phyloP scores from a whole-genome alignment of 2,113 vertebrate genomes.

The Perccottus glenii region DNA sequence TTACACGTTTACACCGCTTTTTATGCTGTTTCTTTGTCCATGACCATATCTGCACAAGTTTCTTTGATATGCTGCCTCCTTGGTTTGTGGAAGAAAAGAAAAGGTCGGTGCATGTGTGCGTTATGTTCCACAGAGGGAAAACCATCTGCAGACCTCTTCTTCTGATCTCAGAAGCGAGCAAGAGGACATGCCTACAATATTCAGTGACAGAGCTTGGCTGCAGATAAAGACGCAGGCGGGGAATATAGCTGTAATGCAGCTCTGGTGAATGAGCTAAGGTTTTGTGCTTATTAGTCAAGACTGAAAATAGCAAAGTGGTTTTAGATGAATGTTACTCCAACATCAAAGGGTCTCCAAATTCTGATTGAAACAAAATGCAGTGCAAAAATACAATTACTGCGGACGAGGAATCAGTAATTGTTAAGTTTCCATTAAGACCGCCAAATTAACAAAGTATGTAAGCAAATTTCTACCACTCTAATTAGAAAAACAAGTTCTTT shows the following conservation, averaged over 20 bases:
- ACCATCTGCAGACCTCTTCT: conserved; percentile 53
- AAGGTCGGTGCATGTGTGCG: conserved; percentile 35
- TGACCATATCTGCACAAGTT: conserved; percentile 48
- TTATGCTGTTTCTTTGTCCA: conserved; percentile 56
- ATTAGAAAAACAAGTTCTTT: neutral
- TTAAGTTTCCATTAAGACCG: conserved; percentile 3
- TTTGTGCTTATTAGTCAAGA: conserved; percentile 47
- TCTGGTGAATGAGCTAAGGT: conserved; percentile 55
- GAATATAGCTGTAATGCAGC: conserved; percentile 54
- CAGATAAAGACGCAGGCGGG: conserved; percentile 42
- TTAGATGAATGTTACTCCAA: conserved; percentile 27
- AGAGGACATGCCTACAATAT: conserved; percentile 45
- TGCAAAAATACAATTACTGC: conserved; percentile 6
- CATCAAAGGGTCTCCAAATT: conserved; percentile 22
- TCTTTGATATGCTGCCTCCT: conserved; percentile 55
- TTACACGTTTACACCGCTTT: conserved; percentile 55
- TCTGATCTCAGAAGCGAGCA: conserved; percentile 45
- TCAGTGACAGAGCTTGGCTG: conserved; percentile 54
- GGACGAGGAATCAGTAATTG: conserved; percentile 21
- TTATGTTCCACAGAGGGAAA: conserved; percentile 55
- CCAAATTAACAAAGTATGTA: neutral
- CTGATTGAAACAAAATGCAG: conserved; percentile 22
- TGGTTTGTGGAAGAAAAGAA: conserved; percentile 27
- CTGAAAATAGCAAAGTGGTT: conserved; percentile 40
- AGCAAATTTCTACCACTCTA: neutral